phyloP scores from a whole-genome alignment of 2,888 invertebrate species.

The Conistra vaccinii region DNA sequence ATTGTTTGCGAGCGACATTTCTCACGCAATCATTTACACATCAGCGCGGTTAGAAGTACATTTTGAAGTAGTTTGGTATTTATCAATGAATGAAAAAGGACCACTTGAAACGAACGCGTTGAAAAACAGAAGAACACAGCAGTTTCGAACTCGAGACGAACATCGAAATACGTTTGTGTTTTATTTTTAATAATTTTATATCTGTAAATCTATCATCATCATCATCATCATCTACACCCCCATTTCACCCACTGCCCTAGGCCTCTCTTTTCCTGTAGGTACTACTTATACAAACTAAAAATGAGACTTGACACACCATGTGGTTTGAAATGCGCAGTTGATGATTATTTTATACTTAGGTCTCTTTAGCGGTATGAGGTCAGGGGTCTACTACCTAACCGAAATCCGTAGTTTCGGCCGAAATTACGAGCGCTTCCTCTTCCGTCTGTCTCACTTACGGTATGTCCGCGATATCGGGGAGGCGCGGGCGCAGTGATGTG shows the following conservation, averaged over 20 bases:
- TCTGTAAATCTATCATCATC: not conserved
- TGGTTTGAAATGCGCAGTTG: too few species aligned
- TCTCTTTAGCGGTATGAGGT: too few species aligned
- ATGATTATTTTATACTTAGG: too few species aligned
- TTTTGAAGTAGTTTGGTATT: slow-evolving; percentile 41
- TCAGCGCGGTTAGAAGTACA: slow-evolving; percentile 36
- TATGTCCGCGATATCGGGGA: too few species aligned
- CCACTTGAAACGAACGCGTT: slow-evolving; percentile 12
- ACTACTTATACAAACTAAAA: too few species aligned
- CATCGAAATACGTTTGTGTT: not conserved
- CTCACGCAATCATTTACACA: slow-evolving; percentile 56
- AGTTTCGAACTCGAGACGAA: not conserved
- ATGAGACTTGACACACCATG: too few species aligned
- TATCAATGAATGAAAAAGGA: slow-evolving; percentile 26
- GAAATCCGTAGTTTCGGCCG: too few species aligned
- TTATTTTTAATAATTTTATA: not conserved
- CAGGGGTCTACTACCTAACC: too few species aligned
- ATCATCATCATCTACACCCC: not conserved
- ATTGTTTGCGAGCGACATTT: slow-evolving; percentile 48
- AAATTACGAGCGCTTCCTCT: too few species aligned
- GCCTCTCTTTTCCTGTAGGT: not conserved
- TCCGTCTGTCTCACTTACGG: too few species aligned
- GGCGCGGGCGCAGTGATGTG: too few species aligned
- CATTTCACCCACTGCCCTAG: not conserved
- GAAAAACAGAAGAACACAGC: slow-evolving; percentile 7